phyloP scores from a whole-genome alignment of 2,888 invertebrate species.

The Hirtodrosophila alboralis region DNA sequence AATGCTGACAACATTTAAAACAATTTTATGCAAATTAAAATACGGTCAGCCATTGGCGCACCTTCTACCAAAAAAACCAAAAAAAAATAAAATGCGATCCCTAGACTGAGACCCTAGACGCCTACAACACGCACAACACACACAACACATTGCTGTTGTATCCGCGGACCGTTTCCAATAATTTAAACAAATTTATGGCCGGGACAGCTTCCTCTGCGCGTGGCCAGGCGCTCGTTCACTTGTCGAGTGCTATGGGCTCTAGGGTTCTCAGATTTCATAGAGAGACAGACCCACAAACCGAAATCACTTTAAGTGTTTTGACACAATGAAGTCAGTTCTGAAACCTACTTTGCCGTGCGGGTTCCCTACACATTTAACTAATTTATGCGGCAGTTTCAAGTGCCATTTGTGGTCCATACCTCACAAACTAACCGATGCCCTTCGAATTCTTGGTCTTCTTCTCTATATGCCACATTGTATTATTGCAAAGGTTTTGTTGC shows the following conservation, averaged over 20 bases:
- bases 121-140: constrained; percentile 61
- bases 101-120: constrained; percentile 36
- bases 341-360: constrained; percentile 47
- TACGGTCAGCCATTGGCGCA: constrained; percentile 64
- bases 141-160: constrained; percentile 17
- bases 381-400: constrained; percentile 75
- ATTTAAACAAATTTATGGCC: constrained; percentile 77
- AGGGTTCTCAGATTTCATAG: constrained; percentile 60
- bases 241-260: constrained; percentile 32
- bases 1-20: constrained; percentile 78
- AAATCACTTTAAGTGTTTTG: constrained; percentile 78
- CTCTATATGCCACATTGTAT: constrained; percentile 24
- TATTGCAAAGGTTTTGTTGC: constrained; percentile 67
- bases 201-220: constrained; percentile 55
- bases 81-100: no score
- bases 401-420: constrained; percentile 77
- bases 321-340: constrained; percentile 77
- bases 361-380: constrained; percentile 60
- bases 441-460: constrained; percentile 10
- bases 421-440: constrained; percentile 49
- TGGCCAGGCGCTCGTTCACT: constrained; percentile 52
- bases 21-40: constrained; percentile 79
- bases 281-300: constrained; percentile 35
- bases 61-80: constrained; percentile 33
- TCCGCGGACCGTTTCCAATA: constrained; percentile 58